phyloP scores from a whole-genome alignment of 2,113 vertebrate species.

The Chascanopsetta lugubris region DNA sequence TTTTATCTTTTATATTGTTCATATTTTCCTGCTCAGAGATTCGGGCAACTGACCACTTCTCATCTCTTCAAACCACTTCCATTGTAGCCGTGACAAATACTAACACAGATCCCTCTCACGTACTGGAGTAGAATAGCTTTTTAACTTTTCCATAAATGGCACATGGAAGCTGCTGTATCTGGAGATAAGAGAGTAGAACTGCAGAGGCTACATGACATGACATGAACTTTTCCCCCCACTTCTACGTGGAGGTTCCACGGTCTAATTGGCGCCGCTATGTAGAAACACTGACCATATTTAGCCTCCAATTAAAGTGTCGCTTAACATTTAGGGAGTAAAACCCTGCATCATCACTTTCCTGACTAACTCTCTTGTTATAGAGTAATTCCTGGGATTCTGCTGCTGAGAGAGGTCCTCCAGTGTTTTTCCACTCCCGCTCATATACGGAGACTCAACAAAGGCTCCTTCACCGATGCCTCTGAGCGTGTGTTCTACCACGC shows the following conservation, averaged over 20 bases:
- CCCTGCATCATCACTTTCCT: constrained; percentile 64
- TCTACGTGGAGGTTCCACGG: not conserved
- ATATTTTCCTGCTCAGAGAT: constrained; percentile 24
- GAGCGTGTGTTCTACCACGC: constrained; percentile 8
- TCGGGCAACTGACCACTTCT: constrained; percentile 33
- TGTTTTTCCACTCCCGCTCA: constrained; percentile 51
- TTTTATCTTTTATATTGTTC: constrained; percentile 44
- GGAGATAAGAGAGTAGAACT: constrained; percentile 32
- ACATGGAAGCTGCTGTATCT: constrained; percentile 41
- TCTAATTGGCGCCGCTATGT: constrained; percentile 55
- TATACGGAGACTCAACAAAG: constrained; percentile 48
- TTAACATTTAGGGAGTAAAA: constrained; percentile 58
- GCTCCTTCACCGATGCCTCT: not conserved
- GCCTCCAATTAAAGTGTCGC: constrained; percentile 48
- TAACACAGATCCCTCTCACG: no score
- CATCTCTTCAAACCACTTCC: not conserved
- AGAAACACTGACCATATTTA: constrained; percentile 57
- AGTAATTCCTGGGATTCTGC: constrained; percentile 45
- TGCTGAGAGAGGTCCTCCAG: constrained; percentile 31
- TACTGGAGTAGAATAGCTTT: no score
- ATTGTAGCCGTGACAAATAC: not conserved
- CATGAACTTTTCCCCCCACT: constrained; percentile 45
- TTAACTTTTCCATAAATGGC: no score
- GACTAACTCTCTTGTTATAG: constrained; percentile 49
- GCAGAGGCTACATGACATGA: constrained; percentile 21